phyloP scores from a whole-genome alignment of 2,113 vertebrate species.

The Chionodraco myersi region DNA sequence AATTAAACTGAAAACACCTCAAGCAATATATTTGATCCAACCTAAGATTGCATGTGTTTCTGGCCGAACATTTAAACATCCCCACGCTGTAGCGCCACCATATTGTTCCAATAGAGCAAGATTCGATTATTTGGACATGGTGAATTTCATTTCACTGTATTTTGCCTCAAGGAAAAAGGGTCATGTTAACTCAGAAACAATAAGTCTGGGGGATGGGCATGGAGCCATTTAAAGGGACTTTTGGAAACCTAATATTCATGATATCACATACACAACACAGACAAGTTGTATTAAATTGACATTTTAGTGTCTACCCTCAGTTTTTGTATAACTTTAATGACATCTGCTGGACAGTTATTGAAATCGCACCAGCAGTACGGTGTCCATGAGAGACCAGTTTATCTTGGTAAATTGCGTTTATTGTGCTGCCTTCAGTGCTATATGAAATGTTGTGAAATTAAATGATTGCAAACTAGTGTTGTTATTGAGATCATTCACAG shows the following conservation, averaged over 20 bases:
- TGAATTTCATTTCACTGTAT: constrained; percentile 29
- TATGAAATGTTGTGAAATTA: neutral
- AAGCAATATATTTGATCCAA: neutral
- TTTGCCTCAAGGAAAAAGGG: constrained; percentile 14
- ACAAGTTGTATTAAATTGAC: neutral
- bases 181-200: constrained; percentile 6
- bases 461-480: neutral
- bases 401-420: neutral
- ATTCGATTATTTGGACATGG: constrained; percentile 51
- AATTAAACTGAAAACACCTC: neutral
- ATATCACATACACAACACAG: neutral
- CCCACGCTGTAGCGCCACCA: constrained; percentile 3
- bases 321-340: neutral
- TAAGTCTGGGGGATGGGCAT: too few relatives aligned
- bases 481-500: neutral
- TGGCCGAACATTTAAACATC: constrained; percentile 11
- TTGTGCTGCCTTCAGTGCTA: neutral
- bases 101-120: constrained; percentile 40
- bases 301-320: too few relatives aligned
- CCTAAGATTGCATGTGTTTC: constrained; percentile 1
- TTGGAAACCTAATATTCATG: too few relatives aligned
- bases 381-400: constrained; percentile 12
- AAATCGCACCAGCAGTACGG: constrained; percentile 22
- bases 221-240: too few relatives aligned
- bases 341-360: constrained; percentile 41